Evolutionary conservation across 64 coral and sea anemone species (phyloP), one percentile per base, ranked within the genome.

Genomic region (Catalaphyllia jardinei): DNA sequence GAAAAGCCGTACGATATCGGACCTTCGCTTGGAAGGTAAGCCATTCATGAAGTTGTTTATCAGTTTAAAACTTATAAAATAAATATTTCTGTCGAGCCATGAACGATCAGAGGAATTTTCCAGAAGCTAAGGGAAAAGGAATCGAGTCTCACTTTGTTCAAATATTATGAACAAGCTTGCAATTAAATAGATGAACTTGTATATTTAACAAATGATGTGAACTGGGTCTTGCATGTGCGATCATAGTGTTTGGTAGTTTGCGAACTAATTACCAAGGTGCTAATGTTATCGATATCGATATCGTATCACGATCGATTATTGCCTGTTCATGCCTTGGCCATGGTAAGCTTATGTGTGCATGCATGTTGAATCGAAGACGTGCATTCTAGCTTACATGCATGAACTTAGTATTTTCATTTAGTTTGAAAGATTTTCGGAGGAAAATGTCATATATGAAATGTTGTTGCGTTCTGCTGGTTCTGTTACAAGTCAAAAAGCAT

Each of bases 41-140:
- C n/a, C 8, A 42, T 38, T 11, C 12, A 38, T 65, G 4, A n/a
- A 83, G 61, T 83, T 38, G 31, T 51, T 71, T 71, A 50, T 85
- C 81, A n/a, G 22, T 85, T 85, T 31, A 71, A 69, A 71, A 85
- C 29, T 85, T 64, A 30, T 46, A 28, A 71, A 69, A 85, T 85
- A n/a, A 85, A 33, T 39, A 50, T 9, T 65, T 24, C 19, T 11
- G 33, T 64, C 79, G 31, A n/a, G 16, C 16, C 69, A 71, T 33
- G 39, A 79, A 49, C 62, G 38, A 49, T n/a, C 31, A 4, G 9
- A 52, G 2, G 12, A 85, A 25, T 13, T 28, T 71, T 49, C 2
- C 22, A 71, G 63, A 24, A 85, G 15, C 15, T 61, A 51, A 28
- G 28, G 22, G 25, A 13, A 29, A 25, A 33, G 0, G 9, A 62